Percentiles rank a stretch among this genome's conserved stretches.
Evolutionary conservation across 2,113 vertebrate genomes (phyloP).

Genomic region (Periophthalmodon schlosseri): DNA sequence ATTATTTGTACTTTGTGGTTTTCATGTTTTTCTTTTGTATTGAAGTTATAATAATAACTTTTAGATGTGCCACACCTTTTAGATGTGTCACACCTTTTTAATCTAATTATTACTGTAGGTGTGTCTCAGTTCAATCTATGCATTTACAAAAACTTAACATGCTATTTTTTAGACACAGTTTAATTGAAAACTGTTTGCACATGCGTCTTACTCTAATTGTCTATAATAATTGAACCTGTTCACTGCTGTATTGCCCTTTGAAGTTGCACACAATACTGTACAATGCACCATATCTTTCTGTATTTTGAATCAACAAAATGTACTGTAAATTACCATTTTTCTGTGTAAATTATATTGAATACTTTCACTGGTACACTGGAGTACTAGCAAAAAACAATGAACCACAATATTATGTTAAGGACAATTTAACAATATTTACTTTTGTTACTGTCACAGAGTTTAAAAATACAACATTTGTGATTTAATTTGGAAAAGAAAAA

Average conservation of each 20-base stretch:
- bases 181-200: slow-evolving; percentile 48
- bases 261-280: slow-evolving; percentile 26
- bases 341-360: background rate
- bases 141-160: background rate
- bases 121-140: background rate
- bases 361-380: slow-evolving; percentile 54
- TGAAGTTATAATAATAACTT: background rate
- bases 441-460: slow-evolving; percentile 33
- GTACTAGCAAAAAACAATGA: slow-evolving; percentile 36
- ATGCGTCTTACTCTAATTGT: slow-evolving; percentile 44
- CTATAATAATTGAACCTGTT: slow-evolving; percentile 51
- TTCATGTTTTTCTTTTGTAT: background rate
- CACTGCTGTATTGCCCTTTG: slow-evolving; percentile 51
- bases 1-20: slow-evolving; percentile 34
- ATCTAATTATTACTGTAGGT: background rate
- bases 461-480: slow-evolving; percentile 16
- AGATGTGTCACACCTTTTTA: background rate
- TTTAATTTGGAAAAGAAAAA: slow-evolving; percentile 27
- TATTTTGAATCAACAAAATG: slow-evolving; percentile 38
- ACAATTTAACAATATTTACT: slow-evolving; percentile 32
- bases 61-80: background rate
- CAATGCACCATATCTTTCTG: slow-evolving; percentile 15
- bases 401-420: slow-evolving; percentile 27
- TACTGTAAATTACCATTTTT: slow-evolving; percentile 28
- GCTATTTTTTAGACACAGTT: slow-evolving; percentile 26